Evolutionary conservation across 2,888 invertebrate genomes (phyloP).

Genomic region (Linnaemya tessellans): DNA sequence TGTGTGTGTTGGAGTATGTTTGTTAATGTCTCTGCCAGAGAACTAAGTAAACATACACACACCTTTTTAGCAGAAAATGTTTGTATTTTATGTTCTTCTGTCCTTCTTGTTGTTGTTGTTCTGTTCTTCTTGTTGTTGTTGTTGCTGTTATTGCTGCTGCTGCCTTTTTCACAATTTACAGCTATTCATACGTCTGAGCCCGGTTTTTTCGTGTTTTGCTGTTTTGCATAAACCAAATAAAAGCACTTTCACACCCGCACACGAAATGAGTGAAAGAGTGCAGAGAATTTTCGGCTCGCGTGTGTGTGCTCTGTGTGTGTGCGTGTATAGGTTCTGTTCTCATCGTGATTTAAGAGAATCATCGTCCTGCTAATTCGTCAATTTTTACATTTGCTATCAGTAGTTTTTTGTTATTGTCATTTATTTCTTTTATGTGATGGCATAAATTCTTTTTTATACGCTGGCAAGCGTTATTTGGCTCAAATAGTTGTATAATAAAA

Average conservation of each 20-base stretch:
- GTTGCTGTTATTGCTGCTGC: background rate
- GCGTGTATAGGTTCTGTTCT: constrained; percentile 5
- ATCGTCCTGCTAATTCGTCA: constrained; percentile 60
- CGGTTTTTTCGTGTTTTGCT: constrained; percentile 58
- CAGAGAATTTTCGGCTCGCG: background rate
- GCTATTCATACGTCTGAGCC: constrained; percentile 56
- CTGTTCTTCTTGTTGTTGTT: background rate
- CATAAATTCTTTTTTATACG: no score
- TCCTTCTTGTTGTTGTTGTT: background rate
- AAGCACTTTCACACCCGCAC: constrained; percentile 4
- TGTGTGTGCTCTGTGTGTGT: background rate
- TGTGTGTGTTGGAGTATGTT: constrained; percentile 32
- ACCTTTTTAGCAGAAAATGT: constrained; percentile 72
- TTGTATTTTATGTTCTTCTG: constrained; percentile 1
- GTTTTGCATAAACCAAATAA: constrained; percentile 40
- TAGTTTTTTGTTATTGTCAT: constrained; percentile 46
- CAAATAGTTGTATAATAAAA: no score
- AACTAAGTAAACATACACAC: constrained; percentile 74
- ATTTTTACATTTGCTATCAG: constrained; percentile 64
- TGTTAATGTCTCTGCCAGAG: constrained; percentile 60
- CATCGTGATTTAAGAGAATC: constrained; percentile 57
- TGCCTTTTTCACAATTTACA: constrained; percentile 39
- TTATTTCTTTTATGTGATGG: background rate
- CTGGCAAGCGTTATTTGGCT: no score
- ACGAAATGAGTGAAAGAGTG: constrained; percentile 47